phyloP scores from a whole-genome alignment of 2,113 vertebrate species.

The Takifugu flavidus region DNA sequence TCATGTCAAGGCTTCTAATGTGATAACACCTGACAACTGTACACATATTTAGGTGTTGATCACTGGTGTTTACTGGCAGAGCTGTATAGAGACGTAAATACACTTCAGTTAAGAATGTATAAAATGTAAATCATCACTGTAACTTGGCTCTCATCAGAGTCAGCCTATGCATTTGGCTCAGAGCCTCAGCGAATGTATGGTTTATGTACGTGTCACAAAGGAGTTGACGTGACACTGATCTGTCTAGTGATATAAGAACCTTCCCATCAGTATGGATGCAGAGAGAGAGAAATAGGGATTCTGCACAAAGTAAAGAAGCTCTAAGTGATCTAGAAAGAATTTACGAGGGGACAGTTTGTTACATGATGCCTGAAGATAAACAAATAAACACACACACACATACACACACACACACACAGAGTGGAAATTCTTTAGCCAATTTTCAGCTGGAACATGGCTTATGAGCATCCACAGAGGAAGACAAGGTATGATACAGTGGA shows the following conservation, averaged over 20 bases:
- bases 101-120: not conserved
- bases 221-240: not conserved
- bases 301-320: not conserved
- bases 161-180: too few species aligned
- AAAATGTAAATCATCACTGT: not conserved
- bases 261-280: not conserved
- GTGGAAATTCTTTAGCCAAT: slow-evolving; percentile 44
- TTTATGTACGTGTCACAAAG: not conserved
- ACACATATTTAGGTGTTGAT: slow-evolving; percentile 23
- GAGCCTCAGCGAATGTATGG: too few species aligned
- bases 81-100: not conserved
- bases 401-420: slow-evolving; percentile 6
- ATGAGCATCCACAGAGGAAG: slow-evolving; percentile 21
- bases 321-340: not conserved
- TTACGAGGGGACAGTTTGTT: not conserved
- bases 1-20: slow-evolving; percentile 19
- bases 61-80: not conserved
- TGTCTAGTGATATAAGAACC: not conserved
- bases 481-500: slow-evolving; percentile 21
- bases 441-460: slow-evolving; percentile 52
- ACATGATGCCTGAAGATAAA: slow-evolving; percentile 5
- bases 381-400: not conserved
- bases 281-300: too few species aligned
- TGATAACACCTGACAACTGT: slow-evolving; percentile 38
- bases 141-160: not conserved